A percentile compares a stretch with the other conserved stretches of the same genome.
phyloP scores from a whole-genome alignment of 2,888 invertebrate species.

The Leptinotarsa haldemani region DNA sequence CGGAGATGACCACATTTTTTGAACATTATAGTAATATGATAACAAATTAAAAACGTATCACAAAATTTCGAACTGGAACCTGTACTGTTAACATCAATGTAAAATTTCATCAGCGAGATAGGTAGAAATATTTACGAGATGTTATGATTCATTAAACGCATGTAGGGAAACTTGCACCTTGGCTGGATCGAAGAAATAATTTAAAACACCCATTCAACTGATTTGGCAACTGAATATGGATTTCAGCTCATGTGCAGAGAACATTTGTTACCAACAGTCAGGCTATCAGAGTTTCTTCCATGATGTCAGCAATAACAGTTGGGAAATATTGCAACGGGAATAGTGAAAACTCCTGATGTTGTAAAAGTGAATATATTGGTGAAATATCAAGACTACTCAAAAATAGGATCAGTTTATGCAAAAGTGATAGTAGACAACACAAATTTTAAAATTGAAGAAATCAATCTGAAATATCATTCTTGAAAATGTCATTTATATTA shows the following conservation, averaged over 20 bases:
- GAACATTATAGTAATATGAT: slow-evolving; percentile 96
- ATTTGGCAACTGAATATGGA: slow-evolving; percentile 96
- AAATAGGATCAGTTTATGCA: no score
- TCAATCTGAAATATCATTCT: no score
- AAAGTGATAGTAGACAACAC: no score
- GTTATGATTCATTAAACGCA: slow-evolving; percentile 88
- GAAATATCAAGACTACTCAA: no score
- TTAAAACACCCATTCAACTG: slow-evolving; percentile 90
- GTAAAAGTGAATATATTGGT: no score
- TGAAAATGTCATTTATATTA: no score
- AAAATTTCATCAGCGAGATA: slow-evolving; percentile 96
- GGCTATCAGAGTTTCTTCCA: slow-evolving; percentile 86
- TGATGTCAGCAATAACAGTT: slow-evolving; percentile 78
- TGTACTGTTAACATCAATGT: slow-evolving; percentile 97
- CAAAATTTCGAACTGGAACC: slow-evolving; percentile 99
- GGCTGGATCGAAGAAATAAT: slow-evolving; percentile 77
- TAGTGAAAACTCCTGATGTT: slow-evolving; percentile 81
- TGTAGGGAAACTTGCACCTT: slow-evolving; percentile 70
- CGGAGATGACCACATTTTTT: slow-evolving; percentile 95
- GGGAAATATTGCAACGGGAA: slow-evolving; percentile 90
- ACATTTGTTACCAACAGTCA: slow-evolving; percentile 91
- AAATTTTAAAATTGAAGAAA: no score
- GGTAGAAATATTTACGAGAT: slow-evolving; percentile 85
- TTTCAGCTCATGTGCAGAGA: slow-evolving; percentile 92
- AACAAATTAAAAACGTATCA: slow-evolving; percentile 98